Base-by-base conservation (phyloP, 2,113 vertebrate species). In the Ammodytes marinus region DNA sequence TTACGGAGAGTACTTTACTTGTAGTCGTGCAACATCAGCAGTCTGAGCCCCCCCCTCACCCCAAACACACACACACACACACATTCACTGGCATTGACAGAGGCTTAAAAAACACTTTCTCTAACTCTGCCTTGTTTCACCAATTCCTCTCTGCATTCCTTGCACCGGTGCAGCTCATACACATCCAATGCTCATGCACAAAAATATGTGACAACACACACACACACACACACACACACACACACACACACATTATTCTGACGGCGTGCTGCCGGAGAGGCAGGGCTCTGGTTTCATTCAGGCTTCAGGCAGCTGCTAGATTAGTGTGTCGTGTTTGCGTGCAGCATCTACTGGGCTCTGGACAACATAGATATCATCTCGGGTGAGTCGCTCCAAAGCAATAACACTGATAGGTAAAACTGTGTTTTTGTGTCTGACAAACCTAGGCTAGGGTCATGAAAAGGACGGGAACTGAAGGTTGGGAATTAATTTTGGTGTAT, bases 261-360 rank as follows among this genome's bases (percentile, higher is more conserved):
- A 75, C 54, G 45, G 80, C 82, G 78, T 87, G 86, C 83, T 79
- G 76, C 86, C 19, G 86, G 86, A 85, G 93, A 94, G 87, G 90
- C 79, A 89, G 93, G 74, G 84, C 87, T 95, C 93, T 91, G 78
- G 94, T 95, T 95, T 95, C 95, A 92, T 89, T 93, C 82, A 88
- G 88, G 90, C 91, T 92, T 87, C 68, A 82, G 91, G 88, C 92
- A 71, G 91, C 86, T 83, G 86, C 79, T 85, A 46, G 79, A 84
- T 76, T 84, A 72, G 69, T 90, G 89, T 91, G 87, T 89, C 11
- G 68, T 80, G 86, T 93, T 94, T 91, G 82, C 82, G 72, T 90
- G 89, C 83, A 76, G 78, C 73, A 72, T 77, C 90, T 87, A 58
- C 74, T 61, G 60, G 64, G 70, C n/a, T 52, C 85, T 76, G 91